Conservation (phyloP, 2,797 vertebrate species). For the Vipera latastei region DNA sequence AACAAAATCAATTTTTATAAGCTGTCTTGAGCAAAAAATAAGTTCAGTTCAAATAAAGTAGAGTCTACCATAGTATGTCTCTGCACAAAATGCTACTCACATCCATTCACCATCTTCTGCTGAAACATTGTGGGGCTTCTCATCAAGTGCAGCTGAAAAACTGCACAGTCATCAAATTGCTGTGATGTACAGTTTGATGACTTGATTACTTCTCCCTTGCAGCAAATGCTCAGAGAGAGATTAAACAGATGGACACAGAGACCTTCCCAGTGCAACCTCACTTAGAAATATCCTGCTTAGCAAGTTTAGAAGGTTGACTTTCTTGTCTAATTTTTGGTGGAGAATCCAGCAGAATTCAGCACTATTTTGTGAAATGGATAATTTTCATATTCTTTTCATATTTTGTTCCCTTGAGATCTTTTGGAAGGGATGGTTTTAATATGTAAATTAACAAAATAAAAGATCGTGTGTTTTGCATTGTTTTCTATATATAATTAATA, state of each 20-base stretch:
- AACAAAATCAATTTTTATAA: not conserved
- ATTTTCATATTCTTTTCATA: not conserved
- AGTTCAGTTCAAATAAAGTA: not conserved
- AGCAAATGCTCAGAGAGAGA: not conserved
- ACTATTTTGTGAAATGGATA: not conserved
- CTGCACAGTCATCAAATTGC: not conserved
- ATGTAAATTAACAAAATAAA: not conserved
- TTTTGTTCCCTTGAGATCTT: not conserved
- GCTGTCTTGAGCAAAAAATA: not conserved
- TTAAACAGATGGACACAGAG: not conserved
- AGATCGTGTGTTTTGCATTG: not conserved
- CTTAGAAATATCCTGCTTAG: not conserved
- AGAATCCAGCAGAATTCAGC: not conserved
- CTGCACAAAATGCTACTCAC: not conserved
- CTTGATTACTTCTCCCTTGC: not conserved
- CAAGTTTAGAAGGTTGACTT: not conserved
- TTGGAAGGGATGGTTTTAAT: not conserved
- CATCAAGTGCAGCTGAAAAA: not conserved
- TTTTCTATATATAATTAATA: not conserved
- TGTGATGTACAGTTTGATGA: not conserved
- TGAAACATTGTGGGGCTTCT: not conserved
- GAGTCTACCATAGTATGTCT: not conserved
- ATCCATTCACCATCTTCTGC: not conserved
- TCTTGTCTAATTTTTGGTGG: not conserved
- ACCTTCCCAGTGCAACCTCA: not conserved